Evolutionary conservation across 2,797 vertebrate genomes (phyloP).

Genomic region (Sebastes diploproa): DNA sequence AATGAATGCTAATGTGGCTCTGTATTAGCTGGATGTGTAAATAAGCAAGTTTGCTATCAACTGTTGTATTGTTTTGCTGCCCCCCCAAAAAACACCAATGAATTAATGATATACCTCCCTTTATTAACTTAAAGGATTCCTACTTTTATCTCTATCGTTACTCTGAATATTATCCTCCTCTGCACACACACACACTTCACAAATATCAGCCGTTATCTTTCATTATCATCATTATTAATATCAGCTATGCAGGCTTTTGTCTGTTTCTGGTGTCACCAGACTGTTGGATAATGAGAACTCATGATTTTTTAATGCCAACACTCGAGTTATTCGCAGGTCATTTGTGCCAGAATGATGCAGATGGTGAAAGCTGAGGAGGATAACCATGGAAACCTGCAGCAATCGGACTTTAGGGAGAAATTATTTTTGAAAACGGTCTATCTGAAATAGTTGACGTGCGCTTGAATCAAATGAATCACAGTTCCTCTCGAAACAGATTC

Average conservation of each 20-base stretch:
- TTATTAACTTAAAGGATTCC: background rate
- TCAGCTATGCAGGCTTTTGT: background rate
- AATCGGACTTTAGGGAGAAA: background rate
- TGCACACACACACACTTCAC: background rate
- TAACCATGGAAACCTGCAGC: conserved; percentile 27
- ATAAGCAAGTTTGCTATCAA: background rate
- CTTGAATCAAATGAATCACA: background rate
- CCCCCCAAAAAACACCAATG: background rate
- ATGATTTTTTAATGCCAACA: background rate
- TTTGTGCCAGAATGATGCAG: conserved; percentile 1
- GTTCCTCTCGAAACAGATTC: background rate
- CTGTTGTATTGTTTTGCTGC: too few species aligned
- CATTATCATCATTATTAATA: background rate
- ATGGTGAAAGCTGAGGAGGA: conserved; percentile 5
- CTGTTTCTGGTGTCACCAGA: background rate
- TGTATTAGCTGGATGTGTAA: background rate
- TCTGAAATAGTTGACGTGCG: background rate
- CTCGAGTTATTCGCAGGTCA: background rate
- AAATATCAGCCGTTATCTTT: background rate
- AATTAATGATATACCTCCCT: background rate
- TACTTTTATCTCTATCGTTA: background rate
- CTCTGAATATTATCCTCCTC: background rate
- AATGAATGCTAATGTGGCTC: background rate
- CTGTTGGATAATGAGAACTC: background rate
- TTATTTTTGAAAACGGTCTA: background rate